Percentiles rank a stretch among this genome's conserved stretches.
Conservation (phyloP, 2,888 invertebrate species). For the Diaperis boleti region DNA sequence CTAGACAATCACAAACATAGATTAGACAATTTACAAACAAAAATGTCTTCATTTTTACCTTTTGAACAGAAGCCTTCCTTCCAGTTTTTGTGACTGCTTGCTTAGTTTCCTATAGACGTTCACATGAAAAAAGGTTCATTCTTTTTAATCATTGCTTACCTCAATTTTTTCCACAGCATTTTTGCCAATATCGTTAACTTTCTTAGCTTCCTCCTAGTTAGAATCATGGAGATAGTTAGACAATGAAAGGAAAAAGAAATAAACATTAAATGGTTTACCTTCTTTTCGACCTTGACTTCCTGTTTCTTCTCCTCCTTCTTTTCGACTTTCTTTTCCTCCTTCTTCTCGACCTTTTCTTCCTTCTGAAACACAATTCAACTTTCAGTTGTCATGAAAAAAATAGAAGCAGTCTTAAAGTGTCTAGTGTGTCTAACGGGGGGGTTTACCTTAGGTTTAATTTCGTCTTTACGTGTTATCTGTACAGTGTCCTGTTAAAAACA, state of each 20-base stretch:
- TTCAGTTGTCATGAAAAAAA: neutral
- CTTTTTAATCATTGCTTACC: constrained; percentile 51
- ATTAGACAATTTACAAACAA: constrained; percentile 38
- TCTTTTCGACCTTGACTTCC: constrained; percentile 57
- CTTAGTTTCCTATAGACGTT: constrained; percentile 67
- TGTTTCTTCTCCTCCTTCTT: constrained; percentile 51
- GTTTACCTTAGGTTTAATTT: constrained; percentile 64
- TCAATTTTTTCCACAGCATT: constrained; percentile 58
- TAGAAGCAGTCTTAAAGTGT: constrained; percentile 45
- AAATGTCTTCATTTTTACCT: constrained; percentile 54
- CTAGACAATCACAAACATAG: constrained; percentile 50
- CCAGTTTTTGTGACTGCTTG: constrained; percentile 70
- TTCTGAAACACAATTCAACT: constrained; percentile 49
- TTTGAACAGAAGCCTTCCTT: constrained; percentile 62
- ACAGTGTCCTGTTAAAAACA: constrained; percentile 38
- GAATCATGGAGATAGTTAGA: constrained; percentile 37
- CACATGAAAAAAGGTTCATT: constrained; percentile 39
- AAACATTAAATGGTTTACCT: constrained; percentile 47
- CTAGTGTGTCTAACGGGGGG: neutral
- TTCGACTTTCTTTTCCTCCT: constrained; percentile 61
- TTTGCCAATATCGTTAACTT: constrained; percentile 62
- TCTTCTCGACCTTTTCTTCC: constrained; percentile 60
- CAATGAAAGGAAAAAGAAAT: constrained; percentile 35
- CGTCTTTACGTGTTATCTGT: constrained; percentile 38
- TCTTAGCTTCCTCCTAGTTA: constrained; percentile 59